phyloP scores from a whole-genome alignment of 2,113 vertebrate species.

The Tachysurus fulvidraco region DNA sequence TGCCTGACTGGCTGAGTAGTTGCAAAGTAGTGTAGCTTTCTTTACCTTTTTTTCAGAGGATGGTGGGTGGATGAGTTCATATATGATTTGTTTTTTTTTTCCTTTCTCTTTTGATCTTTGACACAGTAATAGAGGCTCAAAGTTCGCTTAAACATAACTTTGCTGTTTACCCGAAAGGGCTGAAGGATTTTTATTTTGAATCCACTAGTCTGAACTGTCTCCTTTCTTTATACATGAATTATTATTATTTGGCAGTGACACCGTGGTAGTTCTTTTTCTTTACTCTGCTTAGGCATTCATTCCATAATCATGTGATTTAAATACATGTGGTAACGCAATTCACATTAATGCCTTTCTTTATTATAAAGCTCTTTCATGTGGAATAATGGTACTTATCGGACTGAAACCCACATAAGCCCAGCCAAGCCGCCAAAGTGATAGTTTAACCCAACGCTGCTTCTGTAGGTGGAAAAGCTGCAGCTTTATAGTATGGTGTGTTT shows the following conservation, averaged over 20 bases:
- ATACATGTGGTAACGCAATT: constrained; percentile 41
- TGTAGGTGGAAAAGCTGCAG: constrained; percentile 40
- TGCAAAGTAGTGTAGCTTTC: constrained; percentile 63
- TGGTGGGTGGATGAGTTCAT: constrained; percentile 67
- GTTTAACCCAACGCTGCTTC: constrained; percentile 38
- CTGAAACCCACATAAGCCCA: constrained; percentile 39
- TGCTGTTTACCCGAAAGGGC: constrained; percentile 21
- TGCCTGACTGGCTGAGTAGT: constrained; percentile 69
- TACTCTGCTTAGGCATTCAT: constrained; percentile 41
- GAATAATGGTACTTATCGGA: constrained; percentile 40
- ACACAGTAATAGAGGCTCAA: constrained; percentile 62
- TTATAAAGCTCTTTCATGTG: constrained; percentile 51
- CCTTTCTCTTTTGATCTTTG: constrained; percentile 59
- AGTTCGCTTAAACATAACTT: constrained; percentile 57
- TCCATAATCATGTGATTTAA: constrained; percentile 24
- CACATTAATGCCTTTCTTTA: constrained; percentile 43
- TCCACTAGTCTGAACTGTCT: background rate
- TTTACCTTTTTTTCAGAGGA: constrained; percentile 50
- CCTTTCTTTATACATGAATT: constrained; percentile 14
- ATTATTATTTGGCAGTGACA: constrained; percentile 29
- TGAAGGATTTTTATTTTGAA: background rate
- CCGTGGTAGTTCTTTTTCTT: constrained; percentile 40
- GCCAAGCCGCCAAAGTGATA: constrained; percentile 26
- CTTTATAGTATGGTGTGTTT: constrained; percentile 49
- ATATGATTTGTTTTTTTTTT: constrained; percentile 43